Percentiles rank a stretch among this genome's conserved stretches.
Conservation (phyloP, 2,113 vertebrate genomes). For the Neolamprologus hecqui region DNA sequence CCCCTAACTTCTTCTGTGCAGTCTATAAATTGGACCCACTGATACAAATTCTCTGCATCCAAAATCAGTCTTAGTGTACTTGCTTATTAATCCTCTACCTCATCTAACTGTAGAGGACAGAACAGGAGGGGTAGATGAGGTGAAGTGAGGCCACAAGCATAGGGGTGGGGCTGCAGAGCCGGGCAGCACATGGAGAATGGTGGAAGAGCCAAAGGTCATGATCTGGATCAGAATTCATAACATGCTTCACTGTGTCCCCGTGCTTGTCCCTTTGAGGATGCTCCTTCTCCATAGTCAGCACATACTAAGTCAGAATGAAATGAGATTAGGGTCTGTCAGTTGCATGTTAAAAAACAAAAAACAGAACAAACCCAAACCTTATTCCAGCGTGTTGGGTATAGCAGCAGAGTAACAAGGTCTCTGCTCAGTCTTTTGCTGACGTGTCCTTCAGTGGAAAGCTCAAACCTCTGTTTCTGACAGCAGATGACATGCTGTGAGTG, state of each 20-base stretch:
- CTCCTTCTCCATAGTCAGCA: constrained; percentile 22
- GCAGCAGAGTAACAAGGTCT: neutral
- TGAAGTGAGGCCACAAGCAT: neutral
- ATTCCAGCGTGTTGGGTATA: neutral
- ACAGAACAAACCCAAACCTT: neutral
- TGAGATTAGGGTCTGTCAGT: neutral
- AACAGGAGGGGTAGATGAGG: neutral
- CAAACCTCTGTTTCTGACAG: neutral
- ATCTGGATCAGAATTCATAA: constrained; percentile 42
- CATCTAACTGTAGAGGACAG: neutral
- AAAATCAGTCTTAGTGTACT: neutral
- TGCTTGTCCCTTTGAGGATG: constrained; percentile 18
- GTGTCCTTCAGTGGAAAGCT: neutral
- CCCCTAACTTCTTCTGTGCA: neutral
- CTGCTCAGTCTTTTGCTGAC: neutral
- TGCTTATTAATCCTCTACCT: neutral
- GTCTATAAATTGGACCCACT: neutral
- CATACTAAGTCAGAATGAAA: constrained; percentile 15
- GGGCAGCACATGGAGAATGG: constrained; percentile 1
- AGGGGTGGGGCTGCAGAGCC: constrained; percentile 5
- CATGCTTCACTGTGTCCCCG: constrained; percentile 22
- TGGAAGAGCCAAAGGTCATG: constrained; percentile 56
- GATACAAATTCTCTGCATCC: neutral
- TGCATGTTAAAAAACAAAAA: neutral
- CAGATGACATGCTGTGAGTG: neutral